Base-by-base conservation (phyloP, 64 coral and sea anemone genomes). In the Astreopora myriophthalma region DNA sequence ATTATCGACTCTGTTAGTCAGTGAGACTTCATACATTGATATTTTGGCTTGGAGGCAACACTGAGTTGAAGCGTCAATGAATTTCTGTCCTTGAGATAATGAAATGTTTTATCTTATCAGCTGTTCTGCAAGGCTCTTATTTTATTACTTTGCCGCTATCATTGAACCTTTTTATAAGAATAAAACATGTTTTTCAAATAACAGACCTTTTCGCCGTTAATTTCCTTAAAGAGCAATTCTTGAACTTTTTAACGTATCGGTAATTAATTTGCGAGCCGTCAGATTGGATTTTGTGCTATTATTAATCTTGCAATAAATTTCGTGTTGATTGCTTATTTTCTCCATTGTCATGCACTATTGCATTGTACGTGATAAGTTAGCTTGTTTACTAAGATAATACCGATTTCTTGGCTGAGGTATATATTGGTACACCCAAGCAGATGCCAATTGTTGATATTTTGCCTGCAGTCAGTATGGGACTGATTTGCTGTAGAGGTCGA, bases 401-500 rank as follows among this genome's bases (percentile, higher is more conserved):
- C 20, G 32, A 64, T 65, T 38, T 83, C 49, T 64, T 36, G 10
- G 79, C 79, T 26, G 79, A 83, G 33, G 17, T 83, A 83, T 83
- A 51, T 83, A 36, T 57, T 35, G 33, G 16, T 83, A 25, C 13
- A 7, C 13, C 57, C 57, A 83, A 83, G 22, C 79, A 83, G 79
- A 12, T 83, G 79, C 23, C 61, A 83, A 83, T 83, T 42, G 12
- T 63, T 37, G 57, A 23, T 83, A 40, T 83, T 65, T 37, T 55
- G 52, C 52, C 22, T 65, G 1, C 33, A 37, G 79, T 61, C 51
- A 33, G 51, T 19, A 34, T 27, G 51, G 17, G 48, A 35, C 46
- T 80, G 34, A 51, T 80, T 60, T 80, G 52, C 79, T 34, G 79
- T 32, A 23, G 4, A 9, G 34, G 57, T 83, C 16, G 32, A 65